Base-by-base conservation (phyloP, 2,888 invertebrate species). In the Cetonia aurata region DNA sequence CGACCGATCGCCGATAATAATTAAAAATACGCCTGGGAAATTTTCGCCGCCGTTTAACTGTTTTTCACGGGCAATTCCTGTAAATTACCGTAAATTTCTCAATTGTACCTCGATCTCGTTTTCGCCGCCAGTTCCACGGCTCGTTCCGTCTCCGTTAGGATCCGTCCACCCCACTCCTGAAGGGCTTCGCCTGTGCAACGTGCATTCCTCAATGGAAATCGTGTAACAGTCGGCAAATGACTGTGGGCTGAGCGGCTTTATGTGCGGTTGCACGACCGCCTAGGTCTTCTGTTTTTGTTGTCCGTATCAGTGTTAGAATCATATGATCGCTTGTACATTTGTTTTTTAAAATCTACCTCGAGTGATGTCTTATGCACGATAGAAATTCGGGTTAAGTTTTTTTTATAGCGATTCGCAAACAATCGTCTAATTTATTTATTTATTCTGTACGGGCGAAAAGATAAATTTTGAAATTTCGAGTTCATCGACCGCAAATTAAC, bases 151-250 rank as follows among this genome's bases (percentile, higher is more conserved):
- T 57, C 15, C 46, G 55, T 69, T 44, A 41, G 46, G 33, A 62
- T 65, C 55, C 37, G 56, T 67, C 56, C 53, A 65, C 48, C 65
- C 71, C 68, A 68, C 68, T 69, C 68, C 56, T 65, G 67, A 71
- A 72, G 73, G 72, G 75, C 71, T 74, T 70, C 69, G 71, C 71
- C 65, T 73, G 74, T 73, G 71, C 74, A 73, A 74, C 71, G 72
- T 75, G 75, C 73, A 75, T 77, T 77, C 76, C 70, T 77, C 72
- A 77, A 77, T 77, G 76, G 75, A 75, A 71, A 69, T 70, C 67
- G 48, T 70, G 73, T 67, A 74, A 71, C 78, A 80, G 81, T 80
- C 79, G 78, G 76, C 77, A 77, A 78, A 77, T 76, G 76, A 77
- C 79, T 75, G 75, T 78, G 75, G 77, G 73, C 76, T 74, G 74